Evolutionary conservation across 2,113 vertebrate genomes (phyloP), one percentile per base, ranked within the genome.

Genomic region (Coturnix japonica): DNA sequence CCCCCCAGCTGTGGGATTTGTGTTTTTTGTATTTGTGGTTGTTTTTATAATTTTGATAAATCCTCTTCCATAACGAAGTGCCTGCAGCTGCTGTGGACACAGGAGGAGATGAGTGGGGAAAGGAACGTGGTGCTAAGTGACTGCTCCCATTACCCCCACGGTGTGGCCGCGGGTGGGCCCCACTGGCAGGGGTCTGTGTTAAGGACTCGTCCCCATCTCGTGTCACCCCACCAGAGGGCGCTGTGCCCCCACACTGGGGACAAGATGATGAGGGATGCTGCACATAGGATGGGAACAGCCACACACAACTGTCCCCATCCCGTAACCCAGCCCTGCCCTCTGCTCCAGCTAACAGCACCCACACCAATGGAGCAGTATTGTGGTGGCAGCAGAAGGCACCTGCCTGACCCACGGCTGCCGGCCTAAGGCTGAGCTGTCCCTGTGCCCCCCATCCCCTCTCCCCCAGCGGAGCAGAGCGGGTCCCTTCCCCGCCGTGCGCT

Each of bases 31-130:
- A 88, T 4, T 28, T 60, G 64, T 70, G 75, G 3, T 47, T 6
- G 16, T 59, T 88, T 95, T 95, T 90, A 41, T 95, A 94, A 87
- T 95, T 95, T 95, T 96, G 78, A 95, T 94, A 96, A 96, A 94
- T 76, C 37, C 7, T 85, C 13, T 91, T 94, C 54, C 0, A 1
- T 91, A 96, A 91, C 0, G 0, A 86, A 54, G 78, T 59, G 25
- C 31, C 53, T 86, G 57, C 78, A 63, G 63, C 66, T 79, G 13
- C 46, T 56, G 63, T 3, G 51, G n/a, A 23, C n/a, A 6, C 1
- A 6, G 1, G 31, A 26, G 17, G 1, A 7, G 14, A 3, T 4
- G 13, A n/a, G 26, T 5, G 54, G 18, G 53, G 23, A 20, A 14
- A 2, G 3, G 23, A 7, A 7, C 0, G 1, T 11, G 17, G 2